Percentiles rank a stretch among this genome's conserved stretches.
Evolutionary conservation across 2,888 invertebrate species (phyloP).

Genomic region (Campoplex capitator): DNA sequence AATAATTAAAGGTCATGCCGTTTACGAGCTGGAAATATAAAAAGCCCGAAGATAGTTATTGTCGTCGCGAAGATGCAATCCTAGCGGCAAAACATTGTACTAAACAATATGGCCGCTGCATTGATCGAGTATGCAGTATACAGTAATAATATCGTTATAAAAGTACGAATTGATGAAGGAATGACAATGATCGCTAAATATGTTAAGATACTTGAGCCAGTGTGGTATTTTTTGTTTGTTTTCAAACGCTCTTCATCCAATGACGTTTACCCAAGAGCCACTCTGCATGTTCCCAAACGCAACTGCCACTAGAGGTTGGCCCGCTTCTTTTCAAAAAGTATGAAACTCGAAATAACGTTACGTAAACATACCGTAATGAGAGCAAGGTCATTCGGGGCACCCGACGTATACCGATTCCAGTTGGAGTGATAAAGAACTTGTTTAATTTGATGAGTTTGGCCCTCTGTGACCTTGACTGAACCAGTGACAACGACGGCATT

Average conservation of each 20-base stretch:
- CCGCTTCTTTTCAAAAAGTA: background rate
- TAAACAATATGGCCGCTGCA: background rate
- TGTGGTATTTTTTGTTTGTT: background rate
- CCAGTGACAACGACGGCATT: slow-evolving; percentile 36
- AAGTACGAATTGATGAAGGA: background rate
- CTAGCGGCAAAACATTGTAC: background rate
- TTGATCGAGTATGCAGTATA: background rate
- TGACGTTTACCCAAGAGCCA: background rate
- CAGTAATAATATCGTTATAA: background rate
- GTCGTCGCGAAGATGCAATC: background rate
- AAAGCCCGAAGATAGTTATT: background rate
- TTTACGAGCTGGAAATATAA: slow-evolving; percentile 3
- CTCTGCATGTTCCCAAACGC: background rate
- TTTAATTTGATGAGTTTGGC: slow-evolving; percentile 61
- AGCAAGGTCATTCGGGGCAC: slow-evolving; percentile 68
- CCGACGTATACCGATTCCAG: background rate
- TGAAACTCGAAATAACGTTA: background rate
- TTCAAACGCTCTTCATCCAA: background rate
- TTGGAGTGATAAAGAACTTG: slow-evolving; percentile 13
- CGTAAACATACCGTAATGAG: slow-evolving; percentile 67
- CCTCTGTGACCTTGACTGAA: slow-evolving; percentile 29
- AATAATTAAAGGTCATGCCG: slow-evolving; percentile 27
- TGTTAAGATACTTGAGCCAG: too few relatives aligned
- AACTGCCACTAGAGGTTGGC: too few relatives aligned
- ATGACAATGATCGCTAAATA: too few relatives aligned